These are phyloP conservation scores for Gobiocypris rarus DNA, from an alignment of 2,113 vertebrate species.

Conservation along the genomic window DNA sequence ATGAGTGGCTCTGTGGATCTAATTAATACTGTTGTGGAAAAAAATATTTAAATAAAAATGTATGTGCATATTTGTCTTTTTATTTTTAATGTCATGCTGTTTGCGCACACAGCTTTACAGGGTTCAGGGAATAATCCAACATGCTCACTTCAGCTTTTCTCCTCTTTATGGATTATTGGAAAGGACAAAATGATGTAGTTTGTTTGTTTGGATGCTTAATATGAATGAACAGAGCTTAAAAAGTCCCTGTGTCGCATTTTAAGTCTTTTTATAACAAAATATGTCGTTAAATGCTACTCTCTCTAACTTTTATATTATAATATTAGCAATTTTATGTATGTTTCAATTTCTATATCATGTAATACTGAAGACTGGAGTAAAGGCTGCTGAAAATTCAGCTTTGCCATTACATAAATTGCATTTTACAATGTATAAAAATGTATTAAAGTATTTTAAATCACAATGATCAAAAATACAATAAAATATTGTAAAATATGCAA, in stretches of 20 bases:
- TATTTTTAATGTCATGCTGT: neutral
- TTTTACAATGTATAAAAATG: too few species aligned
- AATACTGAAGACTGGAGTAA: neutral
- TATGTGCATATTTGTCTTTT: neutral
- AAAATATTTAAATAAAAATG: neutral
- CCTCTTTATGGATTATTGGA: neutral
- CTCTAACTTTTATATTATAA: neutral
- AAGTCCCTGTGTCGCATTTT: neutral
- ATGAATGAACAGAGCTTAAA: neutral
- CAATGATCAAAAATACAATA: too few species aligned
- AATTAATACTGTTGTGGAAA: conserved; percentile 41
- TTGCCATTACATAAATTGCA: neutral
- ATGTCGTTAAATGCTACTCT: neutral
- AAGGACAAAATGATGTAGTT: neutral
- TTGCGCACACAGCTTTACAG: neutral
- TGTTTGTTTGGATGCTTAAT: neutral
- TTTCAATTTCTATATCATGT: neutral
- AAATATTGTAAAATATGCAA: neutral
- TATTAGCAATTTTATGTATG: neutral
- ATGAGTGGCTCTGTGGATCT: conserved; percentile 11
- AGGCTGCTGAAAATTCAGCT: neutral
- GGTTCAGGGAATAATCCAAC: neutral
- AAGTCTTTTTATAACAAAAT: neutral
- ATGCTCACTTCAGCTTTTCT: neutral
- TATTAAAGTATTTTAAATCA: neutral